Percentiles rank a stretch among this genome's conserved stretches.
phyloP scores from a whole-genome alignment of 2,113 vertebrate species.

The Megaptera novaeangliae region DNA sequence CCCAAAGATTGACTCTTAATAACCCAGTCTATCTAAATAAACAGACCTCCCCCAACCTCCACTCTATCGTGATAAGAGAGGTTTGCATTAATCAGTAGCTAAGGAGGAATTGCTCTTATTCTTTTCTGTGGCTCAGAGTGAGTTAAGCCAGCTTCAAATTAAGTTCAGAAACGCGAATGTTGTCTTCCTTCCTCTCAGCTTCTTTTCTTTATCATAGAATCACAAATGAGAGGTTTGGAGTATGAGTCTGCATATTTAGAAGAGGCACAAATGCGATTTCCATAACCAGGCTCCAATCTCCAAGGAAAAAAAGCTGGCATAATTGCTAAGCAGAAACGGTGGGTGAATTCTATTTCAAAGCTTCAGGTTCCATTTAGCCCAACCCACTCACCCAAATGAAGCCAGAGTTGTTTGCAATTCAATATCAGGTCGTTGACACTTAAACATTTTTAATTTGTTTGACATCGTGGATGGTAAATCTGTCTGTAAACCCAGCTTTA shows the following conservation, averaged over 20 bases:
- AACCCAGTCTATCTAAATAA: neutral
- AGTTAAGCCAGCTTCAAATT: constrained; percentile 34
- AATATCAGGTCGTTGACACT: constrained; percentile 34
- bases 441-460: constrained; percentile 63
- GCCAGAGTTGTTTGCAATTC: neutral
- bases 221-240: constrained; percentile 33
- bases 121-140: neutral
- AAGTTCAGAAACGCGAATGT: constrained; percentile 32
- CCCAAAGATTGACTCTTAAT: neutral
- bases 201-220: constrained; percentile 27
- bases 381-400: neutral
- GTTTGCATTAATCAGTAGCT: neutral
- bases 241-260: constrained; percentile 52
- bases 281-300: neutral
- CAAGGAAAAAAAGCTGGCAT: neutral
- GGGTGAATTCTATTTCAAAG: neutral
- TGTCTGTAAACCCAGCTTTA: constrained; percentile 48
- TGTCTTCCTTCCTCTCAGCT: neutral
- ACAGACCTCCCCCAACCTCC: neutral
- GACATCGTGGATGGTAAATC: constrained; percentile 44
- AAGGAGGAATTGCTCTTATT: neutral
- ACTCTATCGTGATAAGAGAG: neutral
- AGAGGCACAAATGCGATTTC: constrained; percentile 48
- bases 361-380: neutral
- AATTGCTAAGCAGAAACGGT: neutral